phyloP scores from a whole-genome alignment of 1,140 invertebrate species.

The Probaryconus sp. region DNA sequence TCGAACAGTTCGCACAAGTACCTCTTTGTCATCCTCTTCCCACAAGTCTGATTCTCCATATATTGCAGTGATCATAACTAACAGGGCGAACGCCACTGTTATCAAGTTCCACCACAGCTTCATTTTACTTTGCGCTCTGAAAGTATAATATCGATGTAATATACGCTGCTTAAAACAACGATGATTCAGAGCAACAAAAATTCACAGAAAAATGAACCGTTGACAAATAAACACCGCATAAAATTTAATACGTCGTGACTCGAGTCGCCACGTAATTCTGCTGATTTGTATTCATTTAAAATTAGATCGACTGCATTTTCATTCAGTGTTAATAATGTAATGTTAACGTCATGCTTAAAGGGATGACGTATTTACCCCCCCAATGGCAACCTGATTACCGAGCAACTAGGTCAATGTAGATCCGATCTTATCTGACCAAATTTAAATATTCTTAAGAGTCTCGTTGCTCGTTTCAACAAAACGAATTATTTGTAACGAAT shows the following conservation, averaged over 20 bases:
- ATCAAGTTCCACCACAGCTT: slow-evolving; percentile 76
- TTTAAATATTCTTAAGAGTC: slow-evolving; percentile 24
- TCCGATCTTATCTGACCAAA: slow-evolving; percentile 15
- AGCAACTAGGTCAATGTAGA: slow-evolving; percentile 23
- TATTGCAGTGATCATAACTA: slow-evolving; percentile 67
- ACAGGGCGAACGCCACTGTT: slow-evolving; percentile 68
- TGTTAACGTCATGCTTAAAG: slow-evolving; percentile 21
- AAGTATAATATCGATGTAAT: too few relatives aligned
- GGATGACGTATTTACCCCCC: slow-evolving; percentile 16
- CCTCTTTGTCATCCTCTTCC: slow-evolving; percentile 86
- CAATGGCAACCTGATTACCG: slow-evolving; percentile 23
- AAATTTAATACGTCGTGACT: too few relatives aligned
- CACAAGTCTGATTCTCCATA: slow-evolving; percentile 71
- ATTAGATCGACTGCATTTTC: slow-evolving; percentile 18
- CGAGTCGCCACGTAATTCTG: too few relatives aligned
- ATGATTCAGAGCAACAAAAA: neutral
- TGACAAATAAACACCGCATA: too few relatives aligned
- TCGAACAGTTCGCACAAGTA: slow-evolving; percentile 85
- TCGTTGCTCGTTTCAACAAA: too few relatives aligned
- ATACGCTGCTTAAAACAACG: too few relatives aligned
- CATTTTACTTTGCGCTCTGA: slow-evolving; percentile 69
- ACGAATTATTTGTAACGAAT: neutral
- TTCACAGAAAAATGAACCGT: too few relatives aligned
- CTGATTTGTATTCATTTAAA: too few relatives aligned
- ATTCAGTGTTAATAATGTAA: neutral